phyloP scores from a whole-genome alignment of 2,797 vertebrate species.

The Microchirus variegatus region DNA sequence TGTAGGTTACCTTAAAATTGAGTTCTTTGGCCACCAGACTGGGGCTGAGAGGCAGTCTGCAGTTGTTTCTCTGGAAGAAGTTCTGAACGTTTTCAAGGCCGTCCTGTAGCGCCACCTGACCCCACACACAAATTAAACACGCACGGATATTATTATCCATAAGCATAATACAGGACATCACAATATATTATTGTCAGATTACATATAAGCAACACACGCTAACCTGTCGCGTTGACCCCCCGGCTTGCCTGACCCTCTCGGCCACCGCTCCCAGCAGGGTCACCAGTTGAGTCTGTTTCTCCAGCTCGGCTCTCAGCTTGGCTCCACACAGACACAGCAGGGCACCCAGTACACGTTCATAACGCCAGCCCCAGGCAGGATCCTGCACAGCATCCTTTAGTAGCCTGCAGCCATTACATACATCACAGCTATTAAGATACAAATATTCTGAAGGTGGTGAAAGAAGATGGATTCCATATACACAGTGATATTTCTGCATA shows the following conservation, averaged over 20 bases:
- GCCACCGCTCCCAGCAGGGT: constrained; percentile 92
- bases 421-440: background rate
- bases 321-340: constrained; percentile 91
- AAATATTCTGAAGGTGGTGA: background rate
- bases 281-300: constrained; percentile 91
- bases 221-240: constrained; percentile 91
- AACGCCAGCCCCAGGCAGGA: constrained; percentile 87
- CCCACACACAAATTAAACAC: constrained; percentile 10
- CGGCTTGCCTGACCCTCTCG: constrained; percentile 92
- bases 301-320: constrained; percentile 88
- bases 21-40: constrained; percentile 94
- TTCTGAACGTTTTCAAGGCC: constrained; percentile 93
- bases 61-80: constrained; percentile 91
- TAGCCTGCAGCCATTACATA: constrained; percentile 82
- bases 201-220: constrained; percentile 21
- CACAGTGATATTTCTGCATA: too few species aligned
- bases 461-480: too few species aligned
- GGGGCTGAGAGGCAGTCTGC: constrained; percentile 92
- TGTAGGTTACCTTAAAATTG: constrained; percentile 88
- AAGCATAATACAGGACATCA: background rate
- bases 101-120: constrained; percentile 87
- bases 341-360: constrained; percentile 90
- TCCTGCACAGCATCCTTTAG: constrained; percentile 94
- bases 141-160: constrained; percentile 10
- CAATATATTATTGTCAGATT: background rate